These are phyloP conservation scores for Campopleginae sp. DNA, from an alignment of 2,888 invertebrate genomes.

Conservation along the genomic window DNA sequence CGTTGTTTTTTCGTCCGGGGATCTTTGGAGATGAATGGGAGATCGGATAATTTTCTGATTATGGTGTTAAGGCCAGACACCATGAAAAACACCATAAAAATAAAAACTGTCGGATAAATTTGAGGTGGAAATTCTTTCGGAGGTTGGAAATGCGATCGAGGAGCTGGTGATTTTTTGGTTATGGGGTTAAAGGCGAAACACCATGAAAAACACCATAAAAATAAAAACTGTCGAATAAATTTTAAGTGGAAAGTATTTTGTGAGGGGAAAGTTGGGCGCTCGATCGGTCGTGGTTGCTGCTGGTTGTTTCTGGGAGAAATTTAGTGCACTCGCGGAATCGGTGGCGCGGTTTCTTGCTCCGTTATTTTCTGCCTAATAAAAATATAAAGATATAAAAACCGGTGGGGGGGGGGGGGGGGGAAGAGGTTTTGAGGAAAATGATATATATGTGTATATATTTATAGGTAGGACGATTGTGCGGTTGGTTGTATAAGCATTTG, in stretches of 20 bases:
- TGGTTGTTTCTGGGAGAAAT: constrained; percentile 32
- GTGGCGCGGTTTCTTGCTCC: not conserved
- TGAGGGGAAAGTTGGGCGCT: not conserved
- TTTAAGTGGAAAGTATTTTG: not conserved
- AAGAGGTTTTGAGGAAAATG: not conserved
- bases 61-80: no score
- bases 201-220: no score
- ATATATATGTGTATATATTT: no score
- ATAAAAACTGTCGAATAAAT: no score
- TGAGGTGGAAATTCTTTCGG: not conserved
- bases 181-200: no score
- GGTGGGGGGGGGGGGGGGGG: no score
- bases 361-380: not conserved
- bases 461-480: constrained; percentile 14
- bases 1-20: not conserved
- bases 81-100: no score
- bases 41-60: no score
- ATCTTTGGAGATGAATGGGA: not conserved
- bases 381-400: not conserved
- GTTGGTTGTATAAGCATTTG: constrained; percentile 44
- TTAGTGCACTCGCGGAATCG: constrained; percentile 33
- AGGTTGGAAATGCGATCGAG: not conserved
- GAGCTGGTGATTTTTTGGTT: no score
- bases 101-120: no score
- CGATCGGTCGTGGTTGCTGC: constrained; percentile 43